Conservation (phyloP, 2,888 invertebrate species). For the Rhorus exstirpatorius region DNA sequence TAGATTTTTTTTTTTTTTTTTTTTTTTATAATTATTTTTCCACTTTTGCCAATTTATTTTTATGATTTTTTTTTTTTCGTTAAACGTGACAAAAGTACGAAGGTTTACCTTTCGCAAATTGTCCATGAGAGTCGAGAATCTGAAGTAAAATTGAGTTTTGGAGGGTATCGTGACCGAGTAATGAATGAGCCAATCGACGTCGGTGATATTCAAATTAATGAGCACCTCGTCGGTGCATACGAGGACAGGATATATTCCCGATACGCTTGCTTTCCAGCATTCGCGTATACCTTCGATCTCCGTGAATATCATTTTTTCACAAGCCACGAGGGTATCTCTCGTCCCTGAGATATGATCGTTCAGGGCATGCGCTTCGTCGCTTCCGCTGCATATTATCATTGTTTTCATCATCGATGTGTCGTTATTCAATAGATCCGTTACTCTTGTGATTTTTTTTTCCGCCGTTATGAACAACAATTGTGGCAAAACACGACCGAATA, state of each 20-base stretch:
- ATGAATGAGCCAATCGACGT: constrained; percentile 90
- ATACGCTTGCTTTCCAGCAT: constrained; percentile 85
- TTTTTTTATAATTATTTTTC: neutral
- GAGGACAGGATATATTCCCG: constrained; percentile 87
- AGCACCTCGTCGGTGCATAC: constrained; percentile 91
- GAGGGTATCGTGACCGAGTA: constrained; percentile 90
- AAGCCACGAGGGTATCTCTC: constrained; percentile 78
- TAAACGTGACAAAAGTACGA: neutral
- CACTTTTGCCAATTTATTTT: too few species aligned
- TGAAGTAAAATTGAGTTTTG: constrained; percentile 89
- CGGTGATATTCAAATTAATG: constrained; percentile 88
- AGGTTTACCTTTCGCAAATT: constrained; percentile 86
- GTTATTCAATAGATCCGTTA: constrained; percentile 87
- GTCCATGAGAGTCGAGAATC: constrained; percentile 90
- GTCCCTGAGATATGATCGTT: constrained; percentile 82
- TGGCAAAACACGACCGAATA: constrained; percentile 89
- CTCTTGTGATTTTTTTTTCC: constrained; percentile 85
- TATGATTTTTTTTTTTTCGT: neutral
- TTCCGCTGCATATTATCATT: constrained; percentile 88
- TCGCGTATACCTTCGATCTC: constrained; percentile 81
- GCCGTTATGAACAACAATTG: constrained; percentile 85
- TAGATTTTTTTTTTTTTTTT: neutral
- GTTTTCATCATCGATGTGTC: constrained; percentile 87
- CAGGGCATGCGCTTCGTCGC: constrained; percentile 87
- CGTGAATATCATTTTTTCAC: constrained; percentile 79